Percentiles rank a stretch among this genome's conserved stretches.
phyloP scores from a whole-genome alignment of 2,797 vertebrate species.

The Cetoscarus ocellatus region DNA sequence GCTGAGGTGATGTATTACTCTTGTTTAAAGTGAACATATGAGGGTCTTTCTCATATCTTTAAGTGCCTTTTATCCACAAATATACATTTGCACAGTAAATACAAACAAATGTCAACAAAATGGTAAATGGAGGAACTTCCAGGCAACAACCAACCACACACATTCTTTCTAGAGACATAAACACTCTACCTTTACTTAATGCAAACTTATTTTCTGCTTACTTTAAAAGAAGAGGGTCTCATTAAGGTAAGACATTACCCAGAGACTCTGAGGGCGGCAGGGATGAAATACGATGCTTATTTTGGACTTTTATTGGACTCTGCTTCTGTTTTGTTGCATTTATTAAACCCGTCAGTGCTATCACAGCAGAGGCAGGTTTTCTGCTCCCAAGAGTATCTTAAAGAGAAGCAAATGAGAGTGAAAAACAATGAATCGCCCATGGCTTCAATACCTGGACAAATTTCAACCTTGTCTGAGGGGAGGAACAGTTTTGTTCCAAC shows the following conservation, averaged over 20 bases:
- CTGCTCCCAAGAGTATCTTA: conserved; percentile 21
- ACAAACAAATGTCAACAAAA: neutral
- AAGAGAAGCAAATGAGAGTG: conserved; percentile 9
- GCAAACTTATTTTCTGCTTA: conserved; percentile 31
- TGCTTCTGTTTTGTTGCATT: conserved; percentile 38
- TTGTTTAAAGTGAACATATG: neutral
- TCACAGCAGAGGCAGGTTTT: neutral
- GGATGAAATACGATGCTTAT: conserved; percentile 59
- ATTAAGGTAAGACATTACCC: conserved; percentile 52
- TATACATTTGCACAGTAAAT: too few species aligned
- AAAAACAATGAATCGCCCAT: conserved; percentile 17
- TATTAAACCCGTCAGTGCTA: conserved; percentile 41
- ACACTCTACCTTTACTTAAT: conserved; percentile 11
- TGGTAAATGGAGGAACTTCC: neutral
- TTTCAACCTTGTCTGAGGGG: neutral
- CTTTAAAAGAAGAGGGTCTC: conserved; percentile 41
- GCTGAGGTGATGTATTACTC: neutral
- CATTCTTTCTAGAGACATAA: conserved; percentile 1
- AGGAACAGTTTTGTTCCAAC: neutral
- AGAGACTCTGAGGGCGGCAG: conserved; percentile 41
- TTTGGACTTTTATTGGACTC: conserved; percentile 43
- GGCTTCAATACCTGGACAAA: neutral
- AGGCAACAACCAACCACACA: neutral
- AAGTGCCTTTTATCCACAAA: too few species aligned
- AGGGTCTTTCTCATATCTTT: too few species aligned